Evolutionary conservation across 2,797 vertebrate species (phyloP).

Genomic region (Spinibarbus caldwelli): DNA sequence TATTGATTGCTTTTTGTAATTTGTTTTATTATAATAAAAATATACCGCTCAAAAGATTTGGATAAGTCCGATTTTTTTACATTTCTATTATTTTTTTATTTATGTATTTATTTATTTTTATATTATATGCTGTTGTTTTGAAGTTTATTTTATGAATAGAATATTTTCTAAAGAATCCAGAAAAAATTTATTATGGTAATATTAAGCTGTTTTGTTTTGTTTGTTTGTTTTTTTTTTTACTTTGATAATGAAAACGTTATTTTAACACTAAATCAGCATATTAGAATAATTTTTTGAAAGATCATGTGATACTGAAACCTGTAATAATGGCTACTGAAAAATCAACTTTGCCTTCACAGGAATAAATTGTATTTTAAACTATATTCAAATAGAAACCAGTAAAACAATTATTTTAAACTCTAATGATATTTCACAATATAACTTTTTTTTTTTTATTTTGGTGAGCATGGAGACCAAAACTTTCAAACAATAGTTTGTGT

Average conservation of each 20-base stretch:
- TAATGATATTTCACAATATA: background rate
- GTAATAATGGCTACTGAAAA: background rate
- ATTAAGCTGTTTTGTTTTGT: too few species aligned
- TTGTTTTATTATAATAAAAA: too few species aligned
- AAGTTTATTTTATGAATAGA: background rate
- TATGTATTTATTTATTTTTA: background rate
- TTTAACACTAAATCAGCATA: background rate
- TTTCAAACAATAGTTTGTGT: background rate
- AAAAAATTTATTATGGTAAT: too few species aligned
- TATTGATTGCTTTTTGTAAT: background rate
- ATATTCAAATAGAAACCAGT: background rate
- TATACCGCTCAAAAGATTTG: background rate
- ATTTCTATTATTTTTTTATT: too few species aligned
- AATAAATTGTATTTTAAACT: background rate
- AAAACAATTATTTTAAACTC: background rate
- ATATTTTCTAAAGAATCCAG: background rate
- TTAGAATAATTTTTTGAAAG: background rate
- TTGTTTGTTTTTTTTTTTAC: too few species aligned
- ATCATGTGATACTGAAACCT: background rate
- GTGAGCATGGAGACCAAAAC: background rate
- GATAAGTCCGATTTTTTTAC: background rate
- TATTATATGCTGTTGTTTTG: background rate
- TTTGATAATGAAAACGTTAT: background rate
- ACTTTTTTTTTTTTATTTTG: background rate
- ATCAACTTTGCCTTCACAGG: background rate